Conservation (phyloP, 2,113 vertebrate genomes). For the Emydura subglobosa region DNA sequence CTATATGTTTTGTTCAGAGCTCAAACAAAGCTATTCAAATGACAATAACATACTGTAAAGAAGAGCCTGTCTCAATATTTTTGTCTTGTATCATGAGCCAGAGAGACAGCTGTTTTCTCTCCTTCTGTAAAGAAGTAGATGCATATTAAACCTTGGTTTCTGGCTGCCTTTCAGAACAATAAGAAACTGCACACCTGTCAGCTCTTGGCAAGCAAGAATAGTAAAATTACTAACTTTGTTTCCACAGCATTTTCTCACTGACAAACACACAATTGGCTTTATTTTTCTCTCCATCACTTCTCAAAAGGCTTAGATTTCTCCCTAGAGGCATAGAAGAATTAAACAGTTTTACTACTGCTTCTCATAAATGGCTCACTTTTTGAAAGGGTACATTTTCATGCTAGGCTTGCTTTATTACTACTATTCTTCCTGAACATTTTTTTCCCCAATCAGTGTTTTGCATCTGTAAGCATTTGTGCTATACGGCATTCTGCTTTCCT, state of each 20-base stretch:
- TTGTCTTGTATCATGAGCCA: conserved; percentile 52
- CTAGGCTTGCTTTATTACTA: conserved; percentile 62
- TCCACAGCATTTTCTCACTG: conserved; percentile 70
- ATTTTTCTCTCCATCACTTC: conserved; percentile 74
- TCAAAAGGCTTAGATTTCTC: conserved; percentile 77
- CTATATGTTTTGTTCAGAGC: conserved; percentile 62
- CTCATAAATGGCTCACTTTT: conserved; percentile 75
- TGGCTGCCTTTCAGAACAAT: conserved; percentile 81
- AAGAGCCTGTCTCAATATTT: conserved; percentile 57
- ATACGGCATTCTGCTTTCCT: conserved; percentile 60
- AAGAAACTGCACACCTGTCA: conserved; percentile 81
- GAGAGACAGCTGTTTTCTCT: conserved; percentile 79
- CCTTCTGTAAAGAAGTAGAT: conserved; percentile 62
- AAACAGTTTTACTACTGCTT: conserved; percentile 76
- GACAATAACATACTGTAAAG: conserved; percentile 26
- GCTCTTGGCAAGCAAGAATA: conserved; percentile 73
- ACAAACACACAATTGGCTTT: conserved; percentile 64
- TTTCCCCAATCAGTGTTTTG: conserved; percentile 45
- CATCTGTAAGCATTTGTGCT: conserved; percentile 74
- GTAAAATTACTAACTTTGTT: conserved; percentile 76
- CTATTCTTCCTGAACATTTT: conserved; percentile 47
- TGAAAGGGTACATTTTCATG: conserved; percentile 69
- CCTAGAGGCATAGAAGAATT: conserved; percentile 74
- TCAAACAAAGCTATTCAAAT: conserved; percentile 60
- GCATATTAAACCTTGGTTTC: conserved; percentile 73